Conservation (phyloP, 2,113 vertebrate species). For the Eidolon helvum region DNA sequence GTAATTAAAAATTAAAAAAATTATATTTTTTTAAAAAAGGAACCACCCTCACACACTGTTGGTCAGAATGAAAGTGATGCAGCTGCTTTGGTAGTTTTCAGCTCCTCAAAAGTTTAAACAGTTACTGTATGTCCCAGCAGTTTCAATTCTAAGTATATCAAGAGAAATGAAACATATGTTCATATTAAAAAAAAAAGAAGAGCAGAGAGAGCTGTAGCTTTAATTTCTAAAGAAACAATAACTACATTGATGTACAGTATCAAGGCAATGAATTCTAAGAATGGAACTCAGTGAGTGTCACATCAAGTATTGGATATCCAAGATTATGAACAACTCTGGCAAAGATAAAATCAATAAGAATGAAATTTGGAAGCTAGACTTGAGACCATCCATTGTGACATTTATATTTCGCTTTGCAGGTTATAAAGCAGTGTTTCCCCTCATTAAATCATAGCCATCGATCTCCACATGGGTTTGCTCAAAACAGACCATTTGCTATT, state of each 20-base stretch:
- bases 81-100: too few relatives aligned
- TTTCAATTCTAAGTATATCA: too few relatives aligned
- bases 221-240: not conserved
- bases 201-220: not conserved
- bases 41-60: too few relatives aligned
- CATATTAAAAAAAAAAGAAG: not conserved
- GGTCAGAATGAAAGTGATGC: too few relatives aligned
- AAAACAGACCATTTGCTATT: not conserved
- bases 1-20: too few relatives aligned
- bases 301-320: not conserved
- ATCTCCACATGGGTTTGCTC: not conserved
- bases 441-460: not conserved
- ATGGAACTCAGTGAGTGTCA: not conserved
- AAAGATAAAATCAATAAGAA: not conserved
- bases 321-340: not conserved
- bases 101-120: too few relatives aligned
- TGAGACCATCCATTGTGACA: not conserved
- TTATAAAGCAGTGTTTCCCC: not conserved
- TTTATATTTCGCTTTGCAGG: not conserved
- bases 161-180: too few relatives aligned
- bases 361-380: not conserved
- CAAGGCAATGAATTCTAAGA: not conserved
- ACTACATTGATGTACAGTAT: not conserved
- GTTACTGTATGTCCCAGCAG: too few relatives aligned
- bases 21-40: too few relatives aligned